Conservation (phyloP, 2,888 invertebrate species). For the Rhaphigaster nebulosa region DNA sequence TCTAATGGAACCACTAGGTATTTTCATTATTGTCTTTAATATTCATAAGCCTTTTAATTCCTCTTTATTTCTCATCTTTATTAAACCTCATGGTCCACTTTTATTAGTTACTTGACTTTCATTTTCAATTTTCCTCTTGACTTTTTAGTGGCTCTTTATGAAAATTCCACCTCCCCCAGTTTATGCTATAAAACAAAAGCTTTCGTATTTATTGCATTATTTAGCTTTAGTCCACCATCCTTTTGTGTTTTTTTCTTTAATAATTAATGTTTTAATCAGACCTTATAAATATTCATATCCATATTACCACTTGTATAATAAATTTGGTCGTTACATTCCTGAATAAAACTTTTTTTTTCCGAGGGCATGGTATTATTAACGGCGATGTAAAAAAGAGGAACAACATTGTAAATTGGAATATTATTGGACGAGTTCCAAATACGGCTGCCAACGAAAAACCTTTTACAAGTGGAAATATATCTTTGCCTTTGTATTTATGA, state of each 20-base stretch:
- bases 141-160: conserved; percentile 35
- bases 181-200: conserved; percentile 31
- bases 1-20: conserved; percentile 54
- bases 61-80: conserved; percentile 50
- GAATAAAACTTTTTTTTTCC: not conserved
- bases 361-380: conserved; percentile 6
- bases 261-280: conserved; percentile 36
- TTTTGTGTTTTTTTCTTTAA: not conserved
- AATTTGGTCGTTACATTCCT: not conserved
- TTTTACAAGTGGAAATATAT: conserved; percentile 47
- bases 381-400: conserved; percentile 42
- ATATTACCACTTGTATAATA: conserved; percentile 7
- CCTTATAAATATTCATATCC: conserved; percentile 33
- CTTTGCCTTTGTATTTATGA: conserved; percentile 19
- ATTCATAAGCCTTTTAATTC: conserved; percentile 53
- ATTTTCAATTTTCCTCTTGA: conserved; percentile 41
- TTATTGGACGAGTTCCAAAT: conserved; percentile 16
- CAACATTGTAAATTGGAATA: conserved; percentile 47
- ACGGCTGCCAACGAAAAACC: conserved; percentile 44
- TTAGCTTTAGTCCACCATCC: not conserved
- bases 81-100: conserved; percentile 51
- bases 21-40: conserved; percentile 57
- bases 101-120: conserved; percentile 45
- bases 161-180: conserved; percentile 4
- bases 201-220: conserved; percentile 23